Conservation (phyloP, 2,113 vertebrate species). For the Halcyon senegalensis region DNA sequence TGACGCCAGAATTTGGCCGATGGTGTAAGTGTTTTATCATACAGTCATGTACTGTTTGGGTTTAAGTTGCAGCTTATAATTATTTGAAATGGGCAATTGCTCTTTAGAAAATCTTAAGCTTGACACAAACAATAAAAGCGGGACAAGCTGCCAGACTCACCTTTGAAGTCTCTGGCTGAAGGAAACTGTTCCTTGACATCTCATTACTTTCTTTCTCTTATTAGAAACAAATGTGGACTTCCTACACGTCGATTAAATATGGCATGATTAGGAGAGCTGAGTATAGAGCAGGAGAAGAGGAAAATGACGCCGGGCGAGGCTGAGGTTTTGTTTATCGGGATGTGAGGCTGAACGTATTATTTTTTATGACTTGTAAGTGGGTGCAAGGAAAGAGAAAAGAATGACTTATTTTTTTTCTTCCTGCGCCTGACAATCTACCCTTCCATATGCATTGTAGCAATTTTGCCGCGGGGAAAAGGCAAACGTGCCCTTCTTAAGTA, state of each 20-base stretch:
- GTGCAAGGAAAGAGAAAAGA: constrained; percentile 5
- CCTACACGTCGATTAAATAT: constrained; percentile 27
- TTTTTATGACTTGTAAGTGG: constrained; percentile 43
- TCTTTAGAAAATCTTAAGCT: constrained; percentile 33
- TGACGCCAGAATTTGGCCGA: background rate
- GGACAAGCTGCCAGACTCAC: constrained; percentile 61
- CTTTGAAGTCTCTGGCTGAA: constrained; percentile 65
- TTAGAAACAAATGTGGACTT: constrained; percentile 67
- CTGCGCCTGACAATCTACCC: background rate
- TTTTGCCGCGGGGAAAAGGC: background rate
- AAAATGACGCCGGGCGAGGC: background rate
- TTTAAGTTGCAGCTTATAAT: constrained; percentile 58
- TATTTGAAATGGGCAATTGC: constrained; percentile 63
- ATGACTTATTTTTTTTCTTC: background rate
- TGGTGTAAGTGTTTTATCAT: constrained; percentile 47
- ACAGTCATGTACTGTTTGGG: background rate
- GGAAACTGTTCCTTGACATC: constrained; percentile 60
- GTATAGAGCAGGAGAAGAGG: background rate
- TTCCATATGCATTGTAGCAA: background rate
- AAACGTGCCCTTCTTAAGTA: background rate
- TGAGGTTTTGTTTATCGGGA: constrained; percentile 40
- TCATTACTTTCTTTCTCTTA: constrained; percentile 61
- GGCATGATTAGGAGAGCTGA: constrained; percentile 33
- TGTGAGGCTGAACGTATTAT: constrained; percentile 35
- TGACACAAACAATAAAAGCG: constrained; percentile 6